Base-by-base conservation (phyloP, 2,888 invertebrate genomes). In the Kryphioiulus occultus region DNA sequence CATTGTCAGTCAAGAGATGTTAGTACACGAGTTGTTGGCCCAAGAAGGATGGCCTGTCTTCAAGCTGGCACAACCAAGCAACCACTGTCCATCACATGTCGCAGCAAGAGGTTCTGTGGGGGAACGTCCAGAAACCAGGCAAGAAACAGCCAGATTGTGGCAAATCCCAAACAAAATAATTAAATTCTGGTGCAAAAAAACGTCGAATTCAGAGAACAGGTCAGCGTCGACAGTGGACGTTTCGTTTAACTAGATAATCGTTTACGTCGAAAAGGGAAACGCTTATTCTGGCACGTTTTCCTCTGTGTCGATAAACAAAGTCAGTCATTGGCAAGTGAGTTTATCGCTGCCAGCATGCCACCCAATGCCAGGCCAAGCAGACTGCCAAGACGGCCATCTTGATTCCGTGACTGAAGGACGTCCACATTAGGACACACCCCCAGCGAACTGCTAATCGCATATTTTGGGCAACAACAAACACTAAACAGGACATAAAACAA, bases 251-350 rank as follows among this genome's bases (percentile, higher is more conserved):
- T 22, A 22, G 9, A 59, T 59, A n/a, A 59, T 47, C 47, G 47
- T 12, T 47, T 47, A 47, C 7, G 12, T 12, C 19, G 59, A 59
- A 59, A 59, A 84, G 84, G 86, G 19, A 59, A 82, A 82, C 30
- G 84, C 42, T 86, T 53, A 39, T 86, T 78, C 83, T 32, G 59
- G 59, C 59, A 59, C 59, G 59, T 59, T 59, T n/a, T 59, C 59
- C 59, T 59, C 22, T n/a, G n/a, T 59, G 59, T n/a, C 19, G 59
- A 59, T 59, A 59, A 59, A 59, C 59, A 59, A 59, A 59, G n/a
- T 59, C 59, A 59, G 19, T 59, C 59, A 59, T 59, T 59, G 59
- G 59, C 22, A n/a, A 53, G n/a, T n/a, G n/a, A 59, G 59, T 42
- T 42, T 47, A 47, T 47, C 47, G 47, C 9, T 59, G n/a, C 22